Base-by-base conservation (phyloP, 2,888 invertebrate species). In the Pyrgus malvae region DNA sequence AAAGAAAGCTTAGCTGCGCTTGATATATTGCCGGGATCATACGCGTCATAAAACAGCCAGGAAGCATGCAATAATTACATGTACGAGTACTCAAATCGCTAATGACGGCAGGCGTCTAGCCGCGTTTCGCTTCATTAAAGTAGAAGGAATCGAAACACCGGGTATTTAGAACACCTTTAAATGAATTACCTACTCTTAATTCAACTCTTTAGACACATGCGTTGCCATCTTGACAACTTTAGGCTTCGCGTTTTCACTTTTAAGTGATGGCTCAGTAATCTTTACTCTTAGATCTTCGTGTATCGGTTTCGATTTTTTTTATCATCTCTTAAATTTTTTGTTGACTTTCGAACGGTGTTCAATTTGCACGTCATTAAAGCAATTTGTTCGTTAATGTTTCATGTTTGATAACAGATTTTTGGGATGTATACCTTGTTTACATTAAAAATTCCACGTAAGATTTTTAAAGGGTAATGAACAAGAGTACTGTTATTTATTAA, bases 11-110 rank as follows among this genome's bases (percentile, higher is more conserved):
- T 9, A 37, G 23, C 21, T 35, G 11, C 35, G 23, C 41, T 17
- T 27, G 21, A 35, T n/a, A 9, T 14, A 19, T 29, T 14, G 35
- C 3, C 42, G 35, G 42, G 42, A 51, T 51, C 44, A 19, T 35
- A 44, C 27, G 33, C 35, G 25, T 51, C 37, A 23, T 23, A 25
- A 44, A 53, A 35, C 51, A 53, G 51, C 27, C 37, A 53, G 51
- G 51, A 53, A 51, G 37, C 51, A 44, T 38, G 51, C 51, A 38
- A 38, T 53, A 45, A 53, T 53, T 53, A 53, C 42, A 53, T n/a
- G 51, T 38, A 53, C 42, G 45, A 7, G 51, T 38, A 23, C 51
- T 53, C 45, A 35, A 37, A 45, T 14, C n/a, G 8, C 51, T 53
- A 45, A 53, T 53, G 45, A 45, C 11, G 44, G 51, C 51, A 21